Evolutionary conservation across 2,113 vertebrate species (phyloP).

Genomic region (Serranochromis macrocephalus): DNA sequence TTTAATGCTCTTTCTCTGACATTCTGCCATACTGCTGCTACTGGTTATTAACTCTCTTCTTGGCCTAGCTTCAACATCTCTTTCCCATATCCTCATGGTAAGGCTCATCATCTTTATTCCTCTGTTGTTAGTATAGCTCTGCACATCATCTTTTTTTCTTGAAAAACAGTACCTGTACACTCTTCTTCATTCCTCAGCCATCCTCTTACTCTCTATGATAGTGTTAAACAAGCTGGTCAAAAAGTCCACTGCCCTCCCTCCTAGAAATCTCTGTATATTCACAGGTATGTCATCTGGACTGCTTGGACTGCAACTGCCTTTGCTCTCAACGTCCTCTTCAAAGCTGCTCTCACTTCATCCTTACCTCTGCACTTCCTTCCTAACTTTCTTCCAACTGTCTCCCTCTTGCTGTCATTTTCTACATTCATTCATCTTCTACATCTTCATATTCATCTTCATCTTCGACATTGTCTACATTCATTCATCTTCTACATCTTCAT

Average conservation of each 20-base stretch:
- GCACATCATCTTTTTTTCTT: background rate
- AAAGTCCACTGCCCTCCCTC: background rate
- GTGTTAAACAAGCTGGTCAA: background rate
- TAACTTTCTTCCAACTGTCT: background rate
- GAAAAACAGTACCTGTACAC: background rate
- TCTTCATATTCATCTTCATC: background rate
- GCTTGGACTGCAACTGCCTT: background rate
- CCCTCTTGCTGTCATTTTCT: background rate
- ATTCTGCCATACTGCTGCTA: background rate
- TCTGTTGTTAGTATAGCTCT: background rate
- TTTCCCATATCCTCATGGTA: background rate
- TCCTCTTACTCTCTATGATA: background rate
- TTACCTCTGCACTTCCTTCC: background rate
- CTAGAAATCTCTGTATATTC: background rate
- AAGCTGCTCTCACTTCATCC: background rate
- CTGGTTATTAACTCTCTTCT: background rate
- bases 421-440: background rate
- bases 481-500: background rate
- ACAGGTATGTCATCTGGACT: background rate
- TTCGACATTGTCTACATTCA: background rate
- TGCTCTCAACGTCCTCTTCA: background rate
- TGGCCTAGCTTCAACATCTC: background rate
- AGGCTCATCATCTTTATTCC: background rate
- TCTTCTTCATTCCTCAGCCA: background rate
- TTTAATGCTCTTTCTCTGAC: background rate